Conservation (phyloP, 2,797 vertebrate genomes). For the Trichosurus vulpecula region DNA sequence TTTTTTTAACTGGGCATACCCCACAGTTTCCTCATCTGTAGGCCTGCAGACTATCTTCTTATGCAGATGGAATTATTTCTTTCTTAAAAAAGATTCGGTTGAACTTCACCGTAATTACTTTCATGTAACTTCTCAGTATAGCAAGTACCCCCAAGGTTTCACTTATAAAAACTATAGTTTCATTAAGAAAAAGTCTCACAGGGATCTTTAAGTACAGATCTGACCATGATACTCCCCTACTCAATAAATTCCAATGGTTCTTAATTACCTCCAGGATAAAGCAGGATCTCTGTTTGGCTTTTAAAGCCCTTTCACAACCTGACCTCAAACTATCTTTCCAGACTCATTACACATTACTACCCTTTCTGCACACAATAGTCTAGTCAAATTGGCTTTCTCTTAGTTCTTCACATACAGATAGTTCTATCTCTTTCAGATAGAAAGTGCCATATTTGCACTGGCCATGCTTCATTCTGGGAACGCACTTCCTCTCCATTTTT, state of each 20-base stretch:
- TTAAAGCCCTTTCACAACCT: not conserved
- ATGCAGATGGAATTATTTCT: not conserved
- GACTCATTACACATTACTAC: not conserved
- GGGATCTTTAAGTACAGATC: not conserved
- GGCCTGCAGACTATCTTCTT: not conserved
- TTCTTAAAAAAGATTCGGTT: not conserved
- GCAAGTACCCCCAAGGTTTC: not conserved
- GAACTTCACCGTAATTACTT: not conserved
- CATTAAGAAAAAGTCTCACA: not conserved
- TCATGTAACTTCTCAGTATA: not conserved
- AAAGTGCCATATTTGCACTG: not conserved
- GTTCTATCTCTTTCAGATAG: not conserved
- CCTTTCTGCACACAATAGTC: not conserved
- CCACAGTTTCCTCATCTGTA: not conserved
- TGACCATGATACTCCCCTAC: not conserved
- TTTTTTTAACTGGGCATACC: not conserved
- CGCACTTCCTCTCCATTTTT: not conserved
- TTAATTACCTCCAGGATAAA: not conserved
- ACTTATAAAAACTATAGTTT: not conserved
- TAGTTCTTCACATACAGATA: not conserved
- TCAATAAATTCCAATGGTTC: not conserved
- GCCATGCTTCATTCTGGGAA: not conserved
- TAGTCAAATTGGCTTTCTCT: not conserved
- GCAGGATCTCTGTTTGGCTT: not conserved
- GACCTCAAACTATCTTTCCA: not conserved